Conservation (phyloP, 2,797 vertebrate species). For the Danio aesculapii region DNA sequence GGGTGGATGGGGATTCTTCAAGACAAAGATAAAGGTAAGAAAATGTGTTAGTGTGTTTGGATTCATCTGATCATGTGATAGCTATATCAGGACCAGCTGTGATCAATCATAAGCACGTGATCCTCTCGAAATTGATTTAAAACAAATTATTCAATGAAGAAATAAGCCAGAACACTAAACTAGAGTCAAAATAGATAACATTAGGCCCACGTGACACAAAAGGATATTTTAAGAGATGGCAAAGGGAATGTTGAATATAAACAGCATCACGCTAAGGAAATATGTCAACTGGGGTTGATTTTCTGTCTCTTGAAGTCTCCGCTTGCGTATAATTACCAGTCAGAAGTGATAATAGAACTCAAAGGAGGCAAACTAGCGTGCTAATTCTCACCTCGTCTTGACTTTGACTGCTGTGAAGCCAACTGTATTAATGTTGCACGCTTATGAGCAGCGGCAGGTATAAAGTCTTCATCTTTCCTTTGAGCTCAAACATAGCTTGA, state of each 20-base stretch:
- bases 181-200: too few relatives aligned
- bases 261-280: constrained; percentile 67
- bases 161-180: too few relatives aligned
- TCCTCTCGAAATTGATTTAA: too few relatives aligned
- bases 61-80: too few relatives aligned
- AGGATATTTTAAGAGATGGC: constrained; percentile 69
- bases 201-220: constrained; percentile 38
- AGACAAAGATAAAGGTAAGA: too few relatives aligned
- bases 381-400: constrained; percentile 76
- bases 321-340: constrained; percentile 74
- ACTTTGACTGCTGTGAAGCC: constrained; percentile 55
- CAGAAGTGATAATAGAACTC: constrained; percentile 74
- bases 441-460: constrained; percentile 1
- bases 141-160: too few relatives aligned
- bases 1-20: too few relatives aligned
- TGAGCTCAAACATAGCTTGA: constrained; percentile 9
- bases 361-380: constrained; percentile 75
- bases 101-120: too few relatives aligned
- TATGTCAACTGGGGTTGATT: constrained; percentile 62
- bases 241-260: constrained; percentile 68
- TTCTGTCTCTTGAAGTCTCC: constrained; percentile 61
- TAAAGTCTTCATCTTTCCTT: constrained; percentile 2
- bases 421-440: constrained; percentile 49
- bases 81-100: too few relatives aligned
- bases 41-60: too few relatives aligned